Evolutionary conservation across 2,797 vertebrate species (phyloP).

Genomic region (Thaleichthys pacificus): DNA sequence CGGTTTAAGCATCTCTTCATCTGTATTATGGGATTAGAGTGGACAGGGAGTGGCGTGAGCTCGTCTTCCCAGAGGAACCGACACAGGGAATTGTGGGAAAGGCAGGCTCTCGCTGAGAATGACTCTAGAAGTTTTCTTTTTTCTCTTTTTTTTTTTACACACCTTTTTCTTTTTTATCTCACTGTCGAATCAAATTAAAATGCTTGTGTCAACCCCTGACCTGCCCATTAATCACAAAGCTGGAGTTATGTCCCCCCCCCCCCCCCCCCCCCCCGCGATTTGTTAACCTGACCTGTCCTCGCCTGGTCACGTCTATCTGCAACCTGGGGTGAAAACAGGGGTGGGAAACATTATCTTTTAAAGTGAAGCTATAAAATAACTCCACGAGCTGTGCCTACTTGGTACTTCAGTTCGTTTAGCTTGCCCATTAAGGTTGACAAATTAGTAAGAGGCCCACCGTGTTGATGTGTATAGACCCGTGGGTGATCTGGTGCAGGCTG

Average conservation of each 20-base stretch:
- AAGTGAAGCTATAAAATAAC: slow-evolving; percentile 22
- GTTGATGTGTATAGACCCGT: not conserved
- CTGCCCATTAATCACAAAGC: slow-evolving; percentile 58
- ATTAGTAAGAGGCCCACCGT: slow-evolving; percentile 9
- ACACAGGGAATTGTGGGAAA: slow-evolving; percentile 66
- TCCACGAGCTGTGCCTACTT: not conserved
- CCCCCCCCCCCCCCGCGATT: slow-evolving; percentile 51
- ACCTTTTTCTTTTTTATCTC: slow-evolving; percentile 38
- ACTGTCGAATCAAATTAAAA: slow-evolving; percentile 74
- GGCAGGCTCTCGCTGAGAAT: slow-evolving; percentile 59
- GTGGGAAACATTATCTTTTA: slow-evolving; percentile 22
- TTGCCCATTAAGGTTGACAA: not conserved
- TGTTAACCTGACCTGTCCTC: slow-evolving; percentile 53
- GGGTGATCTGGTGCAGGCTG: not conserved
- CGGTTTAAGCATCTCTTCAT: slow-evolving; percentile 70
- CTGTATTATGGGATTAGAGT: slow-evolving; percentile 64
- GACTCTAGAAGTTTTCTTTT: slow-evolving; percentile 42
- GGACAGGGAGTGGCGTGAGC: slow-evolving; percentile 71
- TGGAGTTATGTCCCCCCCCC: slow-evolving; percentile 44
- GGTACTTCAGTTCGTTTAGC: slow-evolving; percentile 7
- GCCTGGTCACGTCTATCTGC: slow-evolving; percentile 24
- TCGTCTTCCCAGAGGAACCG: slow-evolving; percentile 70
- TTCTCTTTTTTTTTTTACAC: not conserved
- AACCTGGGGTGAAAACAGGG: slow-evolving; percentile 25
- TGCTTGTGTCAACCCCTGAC: slow-evolving; percentile 63